Evolutionary conservation across 64 coral and sea anemone genomes (phyloP).

Genomic region (Pocillopora damicornis): DNA sequence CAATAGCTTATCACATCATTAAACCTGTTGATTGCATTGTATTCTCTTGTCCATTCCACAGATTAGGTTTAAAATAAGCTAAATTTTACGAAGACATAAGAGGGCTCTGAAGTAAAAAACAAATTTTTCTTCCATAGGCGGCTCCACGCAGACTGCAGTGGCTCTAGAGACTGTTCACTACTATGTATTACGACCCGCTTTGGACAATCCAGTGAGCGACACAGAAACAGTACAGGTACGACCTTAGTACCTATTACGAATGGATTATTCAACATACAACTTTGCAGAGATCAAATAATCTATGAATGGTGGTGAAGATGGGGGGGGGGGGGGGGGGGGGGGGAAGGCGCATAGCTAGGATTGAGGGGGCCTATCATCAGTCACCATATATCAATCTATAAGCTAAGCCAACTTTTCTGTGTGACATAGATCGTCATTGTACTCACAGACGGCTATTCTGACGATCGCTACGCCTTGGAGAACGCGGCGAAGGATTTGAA

Average conservation of each 20-base stretch:
- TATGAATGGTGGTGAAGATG: no score
- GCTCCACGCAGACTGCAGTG: slow-evolving; percentile 8
- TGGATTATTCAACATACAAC: no score
- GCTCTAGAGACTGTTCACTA: slow-evolving; percentile 26
- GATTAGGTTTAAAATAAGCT: neutral
- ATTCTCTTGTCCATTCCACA: neutral
- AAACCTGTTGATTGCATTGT: no score
- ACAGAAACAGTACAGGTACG: slow-evolving; percentile 31
- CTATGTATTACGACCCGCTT: slow-evolving; percentile 11
- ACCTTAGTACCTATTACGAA: neutral
- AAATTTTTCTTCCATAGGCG: neutral
- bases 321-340: no score
- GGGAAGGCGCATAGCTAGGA: no score
- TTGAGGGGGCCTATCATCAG: neutral
- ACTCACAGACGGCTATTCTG: slow-evolving; percentile 60
- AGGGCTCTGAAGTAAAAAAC: neutral
- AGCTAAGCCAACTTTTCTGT: neutral
- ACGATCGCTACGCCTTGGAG: neutral
- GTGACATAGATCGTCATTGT: slow-evolving; percentile 44
- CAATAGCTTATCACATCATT: no score
- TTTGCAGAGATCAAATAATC: no score
- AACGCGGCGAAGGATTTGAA: slow-evolving; percentile 17
- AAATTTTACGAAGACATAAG: neutral
- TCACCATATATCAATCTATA: neutral
- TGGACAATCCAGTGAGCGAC: slow-evolving; percentile 10